These are phyloP conservation scores for Drosophila ogumai DNA, from an alignment of 1,140 invertebrate species.

Conservation along the genomic window DNA sequence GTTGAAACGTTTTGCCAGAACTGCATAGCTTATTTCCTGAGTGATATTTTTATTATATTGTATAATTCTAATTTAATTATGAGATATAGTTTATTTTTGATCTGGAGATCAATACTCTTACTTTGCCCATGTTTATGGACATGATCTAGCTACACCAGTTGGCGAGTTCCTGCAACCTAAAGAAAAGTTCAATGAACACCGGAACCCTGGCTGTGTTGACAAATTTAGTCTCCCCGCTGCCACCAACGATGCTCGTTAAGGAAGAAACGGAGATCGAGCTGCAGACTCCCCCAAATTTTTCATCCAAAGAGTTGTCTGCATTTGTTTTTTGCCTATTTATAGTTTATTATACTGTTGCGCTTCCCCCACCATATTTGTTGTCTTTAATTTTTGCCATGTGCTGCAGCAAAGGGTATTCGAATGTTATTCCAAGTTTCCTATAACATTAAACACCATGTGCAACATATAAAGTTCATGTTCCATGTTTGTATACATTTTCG, in stretches of 20 bases:
- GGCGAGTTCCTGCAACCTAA: neutral
- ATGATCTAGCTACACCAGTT: neutral
- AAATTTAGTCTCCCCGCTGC: conserved; percentile 12
- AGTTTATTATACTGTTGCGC: conserved; percentile 19
- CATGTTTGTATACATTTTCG: neutral
- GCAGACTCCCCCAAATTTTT: conserved; percentile 35
- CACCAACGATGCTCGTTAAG: conserved; percentile 12
- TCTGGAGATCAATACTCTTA: neutral
- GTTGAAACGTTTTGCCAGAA: neutral
- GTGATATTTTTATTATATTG: neutral
- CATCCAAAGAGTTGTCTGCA: conserved; percentile 18
- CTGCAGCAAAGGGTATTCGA: neutral
- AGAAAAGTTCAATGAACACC: conserved; percentile 53
- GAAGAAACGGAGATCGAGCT: conserved; percentile 2
- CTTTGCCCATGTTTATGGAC: neutral
- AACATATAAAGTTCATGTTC: neutral
- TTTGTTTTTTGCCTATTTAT: conserved; percentile 66
- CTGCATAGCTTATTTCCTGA: neutral
- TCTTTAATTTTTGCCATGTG: conserved; percentile 14
- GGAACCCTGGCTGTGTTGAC: conserved; percentile 11
- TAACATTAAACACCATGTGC: neutral
- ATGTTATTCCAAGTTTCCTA: neutral
- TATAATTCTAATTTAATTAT: neutral
- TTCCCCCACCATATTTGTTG: conserved; percentile 19
- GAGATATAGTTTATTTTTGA: neutral